These are phyloP conservation scores for Paramuricea clavata DNA, from an alignment of 92 coral and sea anemone species.

Conservation along the genomic window DNA sequence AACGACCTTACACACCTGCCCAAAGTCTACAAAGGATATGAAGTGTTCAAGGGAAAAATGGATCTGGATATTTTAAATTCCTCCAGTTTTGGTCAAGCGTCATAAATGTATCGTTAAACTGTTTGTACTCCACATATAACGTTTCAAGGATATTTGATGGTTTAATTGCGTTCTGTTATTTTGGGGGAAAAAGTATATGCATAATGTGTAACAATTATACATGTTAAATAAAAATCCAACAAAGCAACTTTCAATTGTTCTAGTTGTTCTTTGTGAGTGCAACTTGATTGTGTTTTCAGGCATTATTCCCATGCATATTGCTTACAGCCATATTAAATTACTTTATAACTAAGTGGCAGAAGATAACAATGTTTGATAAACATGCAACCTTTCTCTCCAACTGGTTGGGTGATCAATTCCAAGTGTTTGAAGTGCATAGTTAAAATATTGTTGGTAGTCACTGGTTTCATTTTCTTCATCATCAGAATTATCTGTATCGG, in stretches of 20 bases:
- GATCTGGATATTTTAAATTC: conserved; percentile 38
- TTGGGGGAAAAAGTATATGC: neutral
- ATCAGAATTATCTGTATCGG: conserved; percentile 2
- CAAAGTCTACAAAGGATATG: neutral
- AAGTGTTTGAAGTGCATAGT: conserved; percentile 62
- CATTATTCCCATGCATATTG: neutral
- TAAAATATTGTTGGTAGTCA: conserved; percentile 55
- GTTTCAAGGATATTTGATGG: neutral
- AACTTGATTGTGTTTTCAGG: neutral
- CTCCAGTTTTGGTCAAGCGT: conserved; percentile 39
- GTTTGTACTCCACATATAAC: neutral
- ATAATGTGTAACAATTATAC: neutral
- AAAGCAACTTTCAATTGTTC: neutral
- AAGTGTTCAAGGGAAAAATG: conserved; percentile 27
- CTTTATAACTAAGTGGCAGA: conserved; percentile 39
- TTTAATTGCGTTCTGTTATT: neutral
- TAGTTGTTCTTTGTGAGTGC: neutral
- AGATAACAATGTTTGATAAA: conserved; percentile 56
- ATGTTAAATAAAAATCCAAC: neutral
- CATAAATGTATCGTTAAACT: neutral
- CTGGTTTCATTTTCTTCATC: conserved; percentile 47
- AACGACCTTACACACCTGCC: conserved; percentile 3
- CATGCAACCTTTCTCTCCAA: conserved; percentile 64
- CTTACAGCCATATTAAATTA: conserved; percentile 11
- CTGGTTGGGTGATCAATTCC: conserved; percentile 45